These are phyloP conservation scores for Drosophila limbata DNA, from an alignment of 2,888 invertebrate genomes.

Conservation along the genomic window DNA sequence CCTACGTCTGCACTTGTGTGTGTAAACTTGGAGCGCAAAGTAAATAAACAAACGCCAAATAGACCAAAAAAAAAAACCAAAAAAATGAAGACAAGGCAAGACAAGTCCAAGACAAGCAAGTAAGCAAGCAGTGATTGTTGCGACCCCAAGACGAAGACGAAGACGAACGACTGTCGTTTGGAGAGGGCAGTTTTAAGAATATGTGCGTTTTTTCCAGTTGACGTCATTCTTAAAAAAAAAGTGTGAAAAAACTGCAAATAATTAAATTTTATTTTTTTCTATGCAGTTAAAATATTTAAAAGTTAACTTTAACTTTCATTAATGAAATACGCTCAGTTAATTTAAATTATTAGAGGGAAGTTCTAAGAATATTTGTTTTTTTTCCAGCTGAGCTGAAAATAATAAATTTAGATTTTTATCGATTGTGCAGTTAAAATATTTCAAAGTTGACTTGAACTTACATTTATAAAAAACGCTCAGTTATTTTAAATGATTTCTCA, in stretches of 20 bases:
- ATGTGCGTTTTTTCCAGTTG: constrained; percentile 3
- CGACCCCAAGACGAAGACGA: constrained; percentile 7
- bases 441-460: not conserved
- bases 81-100: constrained; percentile 40
- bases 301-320: no score
- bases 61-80: constrained; percentile 40
- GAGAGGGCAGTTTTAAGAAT: constrained; percentile 21
- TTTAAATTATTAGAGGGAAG: no score
- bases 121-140: constrained; percentile 37
- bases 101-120: constrained; percentile 36
- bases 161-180: constrained; percentile 12
- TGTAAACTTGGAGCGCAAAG: constrained; percentile 77
- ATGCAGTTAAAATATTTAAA: not conserved
- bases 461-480: not conserved
- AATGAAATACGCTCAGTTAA: not conserved
- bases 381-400: not conserved
- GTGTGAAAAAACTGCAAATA: not conserved
- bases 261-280: not conserved
- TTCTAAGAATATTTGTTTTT: no score
- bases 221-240: constrained; percentile 7
- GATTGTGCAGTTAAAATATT: no score
- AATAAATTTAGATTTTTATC: not conserved
- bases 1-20: constrained; percentile 46
- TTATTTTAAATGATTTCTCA: not conserved
- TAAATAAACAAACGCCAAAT: constrained; percentile 76